Evolutionary conservation across 2,797 vertebrate species (phyloP).

Genomic region (Smutsia gigantea): DNA sequence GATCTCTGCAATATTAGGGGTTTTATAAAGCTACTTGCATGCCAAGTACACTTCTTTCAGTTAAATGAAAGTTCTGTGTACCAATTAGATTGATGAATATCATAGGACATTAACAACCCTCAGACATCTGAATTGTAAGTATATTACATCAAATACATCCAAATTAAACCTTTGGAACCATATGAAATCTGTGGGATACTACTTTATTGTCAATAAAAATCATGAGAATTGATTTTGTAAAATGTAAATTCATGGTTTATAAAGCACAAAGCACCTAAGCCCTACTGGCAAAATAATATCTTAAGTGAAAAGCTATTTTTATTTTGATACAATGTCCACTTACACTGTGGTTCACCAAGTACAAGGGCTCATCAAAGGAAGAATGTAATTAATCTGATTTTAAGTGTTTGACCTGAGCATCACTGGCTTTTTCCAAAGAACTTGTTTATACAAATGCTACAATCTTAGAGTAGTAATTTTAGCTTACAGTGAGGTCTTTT

Average conservation of each 20-base stretch:
- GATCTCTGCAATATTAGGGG: background rate
- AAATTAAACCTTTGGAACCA: background rate
- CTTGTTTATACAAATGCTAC: background rate
- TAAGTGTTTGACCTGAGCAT: background rate
- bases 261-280: background rate
- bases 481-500: background rate
- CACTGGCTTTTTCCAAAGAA: background rate
- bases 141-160: background rate
- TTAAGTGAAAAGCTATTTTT: conserved; percentile 11
- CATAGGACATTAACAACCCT: background rate
- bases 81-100: background rate
- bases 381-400: background rate
- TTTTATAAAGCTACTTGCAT: background rate
- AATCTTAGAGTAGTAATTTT: background rate
- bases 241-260: background rate
- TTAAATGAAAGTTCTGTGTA: background rate
- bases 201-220: background rate
- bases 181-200: background rate
- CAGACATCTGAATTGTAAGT: background rate
- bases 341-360: background rate
- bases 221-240: background rate
- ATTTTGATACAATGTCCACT: background rate
- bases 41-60: background rate
- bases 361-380: background rate
- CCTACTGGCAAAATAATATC: background rate